Evolutionary conservation across 2,888 invertebrate genomes (phyloP), one percentile per base, ranked within the genome.

Genomic region (Mesochorus sp.): DNA sequence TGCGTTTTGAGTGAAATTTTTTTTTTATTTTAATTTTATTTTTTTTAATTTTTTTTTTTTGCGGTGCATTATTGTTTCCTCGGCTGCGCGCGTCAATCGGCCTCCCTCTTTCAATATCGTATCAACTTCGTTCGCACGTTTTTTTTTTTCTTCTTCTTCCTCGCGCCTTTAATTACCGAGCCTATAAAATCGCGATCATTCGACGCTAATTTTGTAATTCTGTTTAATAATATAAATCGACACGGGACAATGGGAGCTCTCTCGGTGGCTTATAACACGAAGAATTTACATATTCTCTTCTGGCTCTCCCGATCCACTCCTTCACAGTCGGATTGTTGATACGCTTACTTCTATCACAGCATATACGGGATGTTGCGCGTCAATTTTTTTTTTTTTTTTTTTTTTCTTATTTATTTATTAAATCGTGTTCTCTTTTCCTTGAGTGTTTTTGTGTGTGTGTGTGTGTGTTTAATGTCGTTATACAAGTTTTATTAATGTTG

Each of bases 331-430:
- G 87, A 87, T 87, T 88, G 87, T 87, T 88, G 87, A 88, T 88
- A 87, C 88, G 88, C 88, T 88, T 88, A 88, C 86, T 87, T 88
- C 88, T 88, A 88, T 88, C 88, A 88, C 88, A 88, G 88, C 87
- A 88, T 87, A 85, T 79, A 80, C 74, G 76, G 76, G 76, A 82
- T 81, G 77, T 83, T 74, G 62, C 80, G 75, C 76, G 71, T 79
- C 64, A 62, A 62, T 59, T 62, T 57, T 42, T 17, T 42, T 17
- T 34, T 42, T n/a, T 70, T 37, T 14, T 37, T 26, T 4, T 26
- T 24, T 42, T 39, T 61, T 31, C 17, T 55, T 5, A 76, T 78
- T 77, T 80, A 80, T 68, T 83, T 77, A n/a, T n/a, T n/a, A n/a
- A 81, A 81, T 80, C 72, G 72, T 76, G 66, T 82, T 80, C 72